Conservation (phyloP, 2,888 invertebrate genomes). For the Beris chalybata region DNA sequence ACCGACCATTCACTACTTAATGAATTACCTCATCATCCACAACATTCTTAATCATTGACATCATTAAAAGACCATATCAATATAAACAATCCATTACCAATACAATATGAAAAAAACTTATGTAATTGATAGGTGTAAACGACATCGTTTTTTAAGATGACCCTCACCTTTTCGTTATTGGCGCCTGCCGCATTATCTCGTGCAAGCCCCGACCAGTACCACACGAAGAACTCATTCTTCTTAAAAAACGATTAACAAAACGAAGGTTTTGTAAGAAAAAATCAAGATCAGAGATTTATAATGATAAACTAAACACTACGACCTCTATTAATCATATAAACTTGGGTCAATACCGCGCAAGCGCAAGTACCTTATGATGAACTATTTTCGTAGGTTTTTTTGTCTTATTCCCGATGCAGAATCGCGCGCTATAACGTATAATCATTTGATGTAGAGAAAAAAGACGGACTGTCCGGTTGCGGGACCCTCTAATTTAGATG, state of each 20-base stretch:
- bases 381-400: too few relatives aligned
- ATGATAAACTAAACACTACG: constrained; percentile 34
- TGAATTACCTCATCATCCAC: not conserved
- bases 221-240: constrained; percentile 23
- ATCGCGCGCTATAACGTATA: constrained; percentile 28
- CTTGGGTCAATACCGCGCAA: constrained; percentile 25
- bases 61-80: not conserved
- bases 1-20: too few relatives aligned
- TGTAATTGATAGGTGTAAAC: constrained; percentile 32
- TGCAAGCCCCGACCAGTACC: not conserved
- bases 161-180: constrained; percentile 14
- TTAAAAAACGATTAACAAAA: constrained; percentile 22
- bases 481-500: constrained; percentile 40
- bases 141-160: constrained; percentile 15
- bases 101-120: constrained; percentile 2
- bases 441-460: constrained; percentile 36
- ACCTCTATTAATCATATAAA: constrained; percentile 33
- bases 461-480: constrained; percentile 19
- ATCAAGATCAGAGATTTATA: constrained; percentile 30
- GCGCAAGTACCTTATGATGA: constrained; percentile 14
- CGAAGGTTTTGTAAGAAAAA: not conserved
- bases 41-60: too few relatives aligned
- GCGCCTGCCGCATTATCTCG: constrained; percentile 19
- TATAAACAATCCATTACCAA: not conserved
- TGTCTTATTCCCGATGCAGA: constrained; percentile 10